Evolutionary conservation across 2,797 vertebrate species (phyloP), one percentile per base, ranked within the genome.

Genomic region (Xiphorhynchus erythropygius): DNA sequence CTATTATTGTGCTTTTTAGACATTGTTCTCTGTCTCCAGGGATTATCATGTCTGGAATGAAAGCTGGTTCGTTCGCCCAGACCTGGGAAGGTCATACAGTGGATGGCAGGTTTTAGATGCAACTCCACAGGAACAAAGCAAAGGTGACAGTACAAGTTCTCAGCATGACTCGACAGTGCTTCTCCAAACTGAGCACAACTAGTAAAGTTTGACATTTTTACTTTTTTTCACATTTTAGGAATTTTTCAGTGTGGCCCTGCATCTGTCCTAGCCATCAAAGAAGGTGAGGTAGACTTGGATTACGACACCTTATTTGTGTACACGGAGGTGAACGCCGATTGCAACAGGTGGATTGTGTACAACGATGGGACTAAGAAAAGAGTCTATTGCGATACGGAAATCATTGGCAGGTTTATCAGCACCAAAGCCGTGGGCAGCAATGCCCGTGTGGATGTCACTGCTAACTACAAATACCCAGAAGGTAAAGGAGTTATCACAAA

Each of bases 31-130:
- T 89, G 47, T 91, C 74, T 93, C 22, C 90, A 99, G 99, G 99
- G 99, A 99, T 94, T 99, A 97, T 67, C 99, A 99, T 0, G 99
- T 99, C 86, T 99, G 99, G 99, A 97, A 98, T 0, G 99, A 99
- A 92, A 98, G 96, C 22, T 99, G 98, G 98, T 99, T 99, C 97
- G 89, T 46, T 87, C 98, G 98, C n/a, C 98, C 97, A 8, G 99
- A 99, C 55, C 95, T 99, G 74, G 92, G 96, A 5, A 13, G 78
- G 2, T 39, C 96, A 3, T 98, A 98, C 87, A 98, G 97, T 0
- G 99, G 99, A 23, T 99, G 99, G 99, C 99, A 99, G 82, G 98
- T 98, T 75, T 44, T 99, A 89, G 99, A 99, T 89, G 98, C 98
- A 2, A 99, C 99, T 6, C 99, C 99, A 0, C 99, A 99, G 94